Evolutionary conservation across 2,888 invertebrate species (phyloP), one percentile per base, ranked within the genome.

Genomic region (Achlya flavicornis): DNA sequence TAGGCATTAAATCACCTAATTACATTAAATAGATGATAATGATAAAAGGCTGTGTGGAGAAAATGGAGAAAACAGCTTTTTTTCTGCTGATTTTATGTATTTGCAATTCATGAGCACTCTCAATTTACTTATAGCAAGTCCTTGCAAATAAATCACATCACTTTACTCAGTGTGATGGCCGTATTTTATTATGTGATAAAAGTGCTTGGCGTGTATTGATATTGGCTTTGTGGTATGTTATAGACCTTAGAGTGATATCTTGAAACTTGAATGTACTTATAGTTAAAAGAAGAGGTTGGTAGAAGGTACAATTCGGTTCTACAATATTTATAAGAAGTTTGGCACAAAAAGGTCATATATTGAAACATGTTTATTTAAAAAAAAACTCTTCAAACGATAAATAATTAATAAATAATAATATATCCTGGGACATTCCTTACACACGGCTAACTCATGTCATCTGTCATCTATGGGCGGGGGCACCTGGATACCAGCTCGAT

Each of bases 31-130:
- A 60, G 60, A 60, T 19, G 41, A 60, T 60, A 60, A 60, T 60
- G 41, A 60, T 41, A 41, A 60, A 60, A 60, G 41, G 41, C 19
- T 19, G 16, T 26, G 60, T 60, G 26, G 19, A 41, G 60, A 26
- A 60, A 60, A 41, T 41, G n/a, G 19, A 60, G 60, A 11, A 59
- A 59, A 59, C 38, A 59, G 59, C 43, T 60, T 60, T 60, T 60
- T 60, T 38, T 26, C 26, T 60, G 60, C 60, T 60, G 60, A 60
- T 60, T 53, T 53, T 38, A 43, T 60, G 35, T 60, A 60, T 60
- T 60, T 60, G 60, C 60, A 60, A 60, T 60, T 60, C 60, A 60
- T 60, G 60, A 60, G 60, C 60, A 60, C 60, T 60, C 60, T n/a
- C 60, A 60, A 60, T 60, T 60, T 60, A 41, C 41, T 60, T 60